Conservation (phyloP, 2,888 invertebrate genomes). For the Meiosimyza platycephala region DNA sequence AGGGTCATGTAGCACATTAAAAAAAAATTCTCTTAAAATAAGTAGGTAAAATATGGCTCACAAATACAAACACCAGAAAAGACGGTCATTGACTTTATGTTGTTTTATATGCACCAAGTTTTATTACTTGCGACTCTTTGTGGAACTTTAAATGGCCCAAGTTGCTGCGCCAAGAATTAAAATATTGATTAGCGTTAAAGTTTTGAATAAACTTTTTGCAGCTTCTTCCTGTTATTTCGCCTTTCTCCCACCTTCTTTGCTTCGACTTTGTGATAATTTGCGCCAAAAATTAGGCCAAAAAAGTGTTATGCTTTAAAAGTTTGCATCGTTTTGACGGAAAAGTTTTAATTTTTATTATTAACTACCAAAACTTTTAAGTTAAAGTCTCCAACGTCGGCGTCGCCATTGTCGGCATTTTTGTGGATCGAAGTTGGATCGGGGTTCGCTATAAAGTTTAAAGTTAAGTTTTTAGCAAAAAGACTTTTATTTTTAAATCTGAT, state of each 20-base stretch:
- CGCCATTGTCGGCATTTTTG: conserved; percentile 11
- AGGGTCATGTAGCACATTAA: background rate
- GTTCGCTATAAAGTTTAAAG: conserved; percentile 28
- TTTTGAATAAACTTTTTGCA: background rate
- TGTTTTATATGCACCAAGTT: conserved; percentile 13
- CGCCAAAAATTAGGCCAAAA: conserved; percentile 47
- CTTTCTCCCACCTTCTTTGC: too few relatives aligned
- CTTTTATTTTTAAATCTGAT: too few relatives aligned
- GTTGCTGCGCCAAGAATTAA: conserved; percentile 5
- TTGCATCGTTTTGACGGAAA: conserved; percentile 27
- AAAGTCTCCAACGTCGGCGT: too few relatives aligned
- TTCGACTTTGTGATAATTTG: conserved; percentile 36
- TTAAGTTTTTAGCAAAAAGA: conserved; percentile 4
- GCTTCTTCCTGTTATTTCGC: too few relatives aligned
- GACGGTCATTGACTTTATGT: conserved; percentile 31
- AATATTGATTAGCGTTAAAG: conserved; percentile 43
- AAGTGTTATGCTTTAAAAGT: conserved; percentile 39
- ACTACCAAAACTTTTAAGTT: conserved; percentile 35
- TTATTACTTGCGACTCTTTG: conserved; percentile 16
- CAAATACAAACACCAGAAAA: background rate
- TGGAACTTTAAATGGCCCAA: background rate
- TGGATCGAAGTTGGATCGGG: conserved; percentile 23
- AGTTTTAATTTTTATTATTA: conserved; percentile 41
- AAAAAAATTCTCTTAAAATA: too few relatives aligned
- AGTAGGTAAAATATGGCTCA: background rate